Evolutionary conservation across 2,113 vertebrate genomes (phyloP).

Genomic region (Chlamydotis undulata): DNA sequence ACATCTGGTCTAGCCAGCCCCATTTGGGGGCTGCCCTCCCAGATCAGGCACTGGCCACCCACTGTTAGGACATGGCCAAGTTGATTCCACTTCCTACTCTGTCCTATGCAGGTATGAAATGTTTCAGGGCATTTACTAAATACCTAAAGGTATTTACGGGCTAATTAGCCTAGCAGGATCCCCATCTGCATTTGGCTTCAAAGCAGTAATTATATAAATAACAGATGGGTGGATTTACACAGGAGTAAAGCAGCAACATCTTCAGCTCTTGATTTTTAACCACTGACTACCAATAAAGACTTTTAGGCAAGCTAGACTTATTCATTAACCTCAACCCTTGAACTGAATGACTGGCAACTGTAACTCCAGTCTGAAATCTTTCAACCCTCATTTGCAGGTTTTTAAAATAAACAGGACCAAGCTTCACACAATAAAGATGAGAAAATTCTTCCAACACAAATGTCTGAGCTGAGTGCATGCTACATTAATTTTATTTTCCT

Average conservation of each 20-base stretch:
- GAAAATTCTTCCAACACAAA: slow-evolving; percentile 41
- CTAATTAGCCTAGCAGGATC: neutral
- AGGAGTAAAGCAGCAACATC: neutral
- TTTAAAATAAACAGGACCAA: slow-evolving; percentile 38
- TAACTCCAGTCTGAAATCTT: neutral
- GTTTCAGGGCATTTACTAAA: neutral
- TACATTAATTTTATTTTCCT: slow-evolving; percentile 71
- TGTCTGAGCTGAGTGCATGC: slow-evolving; percentile 35
- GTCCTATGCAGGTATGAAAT: neutral
- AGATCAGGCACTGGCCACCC: neutral
- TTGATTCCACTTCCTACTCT: neutral
- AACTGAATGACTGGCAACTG: neutral
- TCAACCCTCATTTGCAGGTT: slow-evolving; percentile 33
- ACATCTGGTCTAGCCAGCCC: neutral
- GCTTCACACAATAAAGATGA: slow-evolving; percentile 39
- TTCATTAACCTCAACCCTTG: slow-evolving; percentile 27
- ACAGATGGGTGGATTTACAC: neutral
- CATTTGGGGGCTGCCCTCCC: neutral
- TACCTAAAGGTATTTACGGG: slow-evolving; percentile 9
- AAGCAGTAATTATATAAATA: slow-evolving; percentile 34
- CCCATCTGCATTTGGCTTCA: neutral
- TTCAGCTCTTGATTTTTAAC: slow-evolving; percentile 34
- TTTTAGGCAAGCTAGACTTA: neutral
- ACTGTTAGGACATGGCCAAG: neutral
- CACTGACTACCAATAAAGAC: neutral